phyloP scores from a whole-genome alignment of 2,113 vertebrate species.

The Abramis brama region DNA sequence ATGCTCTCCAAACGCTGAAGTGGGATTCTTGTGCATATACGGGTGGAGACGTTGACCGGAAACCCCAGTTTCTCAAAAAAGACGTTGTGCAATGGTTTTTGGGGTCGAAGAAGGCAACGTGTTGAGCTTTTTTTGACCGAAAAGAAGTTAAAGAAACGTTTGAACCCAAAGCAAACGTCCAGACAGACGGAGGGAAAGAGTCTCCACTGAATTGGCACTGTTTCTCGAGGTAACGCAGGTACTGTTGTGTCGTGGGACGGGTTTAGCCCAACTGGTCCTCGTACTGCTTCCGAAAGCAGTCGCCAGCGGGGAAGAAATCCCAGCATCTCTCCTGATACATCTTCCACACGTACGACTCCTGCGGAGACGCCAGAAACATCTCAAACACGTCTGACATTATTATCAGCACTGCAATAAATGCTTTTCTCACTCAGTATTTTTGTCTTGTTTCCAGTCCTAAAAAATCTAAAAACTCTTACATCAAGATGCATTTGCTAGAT shows the following conservation, averaged over 20 bases:
- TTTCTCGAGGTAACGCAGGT: not conserved
- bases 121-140: constrained; percentile 55
- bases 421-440: too few relatives aligned
- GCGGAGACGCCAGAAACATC: constrained; percentile 35
- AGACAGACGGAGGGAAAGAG: not conserved
- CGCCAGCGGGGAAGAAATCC: constrained; percentile 98
- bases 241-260: too few relatives aligned
- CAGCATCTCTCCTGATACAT: constrained; percentile 99
- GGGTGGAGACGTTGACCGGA: constrained; percentile 54
- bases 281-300: constrained; percentile 98
- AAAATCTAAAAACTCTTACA: too few relatives aligned
- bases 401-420: too few relatives aligned
- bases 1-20: constrained; percentile 69
- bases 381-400: too few relatives aligned
- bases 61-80: constrained; percentile 70
- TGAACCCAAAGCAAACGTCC: constrained; percentile 9
- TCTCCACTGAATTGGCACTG: not conserved
- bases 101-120: constrained; percentile 77
- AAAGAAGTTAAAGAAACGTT: constrained; percentile 46
- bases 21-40: constrained; percentile 78
- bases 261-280: constrained; percentile 92
- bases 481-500: too few relatives aligned
- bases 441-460: too few relatives aligned
- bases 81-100: constrained; percentile 76
- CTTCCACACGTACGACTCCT: constrained; percentile 99